Conservation (phyloP, 1,140 invertebrate species). For the Cepaea nemoralis region DNA sequence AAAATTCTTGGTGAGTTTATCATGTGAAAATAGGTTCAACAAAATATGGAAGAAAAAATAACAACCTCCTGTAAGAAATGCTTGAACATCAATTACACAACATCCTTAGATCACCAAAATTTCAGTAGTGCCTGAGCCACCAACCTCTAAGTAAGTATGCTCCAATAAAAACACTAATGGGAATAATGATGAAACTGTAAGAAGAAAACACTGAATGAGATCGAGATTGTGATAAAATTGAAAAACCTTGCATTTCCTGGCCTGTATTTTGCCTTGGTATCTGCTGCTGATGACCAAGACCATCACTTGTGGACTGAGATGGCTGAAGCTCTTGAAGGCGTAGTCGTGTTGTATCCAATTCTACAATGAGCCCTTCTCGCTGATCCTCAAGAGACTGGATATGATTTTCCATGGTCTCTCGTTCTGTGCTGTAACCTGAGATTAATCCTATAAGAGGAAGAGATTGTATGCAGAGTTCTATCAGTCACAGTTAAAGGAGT, state of each 20-base stretch:
- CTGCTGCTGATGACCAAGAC: constrained; percentile 60
- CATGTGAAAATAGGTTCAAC: neutral
- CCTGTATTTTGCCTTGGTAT: constrained; percentile 61
- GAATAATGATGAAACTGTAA: constrained; percentile 50
- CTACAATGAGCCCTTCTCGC: constrained; percentile 56
- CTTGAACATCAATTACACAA: neutral
- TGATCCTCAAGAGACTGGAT: constrained; percentile 64
- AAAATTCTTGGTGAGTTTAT: neutral
- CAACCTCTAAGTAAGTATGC: constrained; percentile 58
- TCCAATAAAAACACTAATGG: constrained; percentile 58
- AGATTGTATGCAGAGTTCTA: constrained; percentile 11
- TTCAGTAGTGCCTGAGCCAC: constrained; percentile 33
- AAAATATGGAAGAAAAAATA: too few species aligned
- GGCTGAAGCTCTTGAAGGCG: constrained; percentile 58
- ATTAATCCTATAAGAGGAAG: constrained; percentile 58
- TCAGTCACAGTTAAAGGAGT: too few species aligned
- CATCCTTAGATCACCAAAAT: neutral
- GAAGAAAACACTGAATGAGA: neutral
- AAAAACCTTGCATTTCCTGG: constrained; percentile 63
- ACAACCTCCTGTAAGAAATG: too few species aligned
- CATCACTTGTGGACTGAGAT: constrained; percentile 52
- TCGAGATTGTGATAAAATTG: neutral
- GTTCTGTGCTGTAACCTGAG: constrained; percentile 62
- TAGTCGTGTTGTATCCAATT: constrained; percentile 62
- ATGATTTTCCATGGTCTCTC: constrained; percentile 51